Evolutionary conservation across 2,888 invertebrate species (phyloP).

Genomic region (Sesamia inferens): DNA sequence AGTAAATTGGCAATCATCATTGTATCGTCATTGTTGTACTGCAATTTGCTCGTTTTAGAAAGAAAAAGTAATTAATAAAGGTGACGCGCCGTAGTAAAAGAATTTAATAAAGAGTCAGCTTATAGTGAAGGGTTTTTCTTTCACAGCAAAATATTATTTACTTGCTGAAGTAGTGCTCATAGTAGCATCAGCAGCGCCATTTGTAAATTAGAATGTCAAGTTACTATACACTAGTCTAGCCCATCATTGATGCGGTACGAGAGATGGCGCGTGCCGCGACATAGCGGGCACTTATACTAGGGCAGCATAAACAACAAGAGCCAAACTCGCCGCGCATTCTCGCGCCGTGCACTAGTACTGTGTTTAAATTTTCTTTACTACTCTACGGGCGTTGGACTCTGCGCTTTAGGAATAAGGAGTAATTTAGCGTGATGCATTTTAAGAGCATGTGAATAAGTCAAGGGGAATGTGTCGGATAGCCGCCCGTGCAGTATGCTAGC

Average conservation of each 20-base stretch:
- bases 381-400: constrained; percentile 46
- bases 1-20: not conserved
- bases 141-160: not conserved
- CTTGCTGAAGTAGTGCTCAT: constrained; percentile 8
- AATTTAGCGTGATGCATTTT: constrained; percentile 52
- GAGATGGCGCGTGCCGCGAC: constrained; percentile 88
- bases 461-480: constrained; percentile 75
- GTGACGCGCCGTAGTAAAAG: not conserved
- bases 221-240: too few relatives aligned
- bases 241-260: constrained; percentile 50
- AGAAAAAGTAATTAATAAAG: not conserved
- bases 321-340: constrained; percentile 54
- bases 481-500: constrained; percentile 77
- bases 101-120: not conserved
- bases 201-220: constrained; percentile 25
- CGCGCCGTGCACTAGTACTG: constrained; percentile 56
- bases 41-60: not conserved
- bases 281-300: constrained; percentile 85
- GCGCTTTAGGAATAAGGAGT: constrained; percentile 37
- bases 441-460: constrained; percentile 61
- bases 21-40: not conserved
- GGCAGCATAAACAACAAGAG: constrained; percentile 70
- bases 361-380: constrained; percentile 55
- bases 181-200: constrained; percentile 6
- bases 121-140: constrained; percentile 8